These are phyloP conservation scores for Stomatorhinus ivindoensis DNA, from an alignment of 2,113 vertebrate genomes.

Conservation along the genomic window DNA sequence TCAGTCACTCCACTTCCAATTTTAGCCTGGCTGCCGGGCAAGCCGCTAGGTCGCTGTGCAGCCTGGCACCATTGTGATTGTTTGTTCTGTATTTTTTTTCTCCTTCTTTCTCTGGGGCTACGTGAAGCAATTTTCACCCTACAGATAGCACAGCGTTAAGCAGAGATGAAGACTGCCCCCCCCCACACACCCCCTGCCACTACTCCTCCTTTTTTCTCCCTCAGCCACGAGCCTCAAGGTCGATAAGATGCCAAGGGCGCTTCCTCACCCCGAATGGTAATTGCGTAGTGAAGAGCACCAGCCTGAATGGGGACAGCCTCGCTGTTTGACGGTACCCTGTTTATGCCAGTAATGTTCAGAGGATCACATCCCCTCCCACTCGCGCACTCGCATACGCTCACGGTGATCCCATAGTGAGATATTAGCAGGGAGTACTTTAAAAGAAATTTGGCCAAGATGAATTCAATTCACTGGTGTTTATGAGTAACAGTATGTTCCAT, in stretches of 20 bases:
- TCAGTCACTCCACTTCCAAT: not conserved
- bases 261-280: not conserved
- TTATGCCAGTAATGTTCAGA: not conserved
- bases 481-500: not conserved
- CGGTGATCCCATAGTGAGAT: not conserved
- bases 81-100: not conserved
- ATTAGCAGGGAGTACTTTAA: not conserved
- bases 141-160: not conserved
- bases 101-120: not conserved
- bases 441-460: not conserved
- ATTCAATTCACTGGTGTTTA: not conserved
- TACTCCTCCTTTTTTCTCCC: not conserved
- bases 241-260: not conserved
- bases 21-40: not conserved
- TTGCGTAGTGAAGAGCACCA: not conserved
- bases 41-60: not conserved
- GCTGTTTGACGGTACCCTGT: not conserved
- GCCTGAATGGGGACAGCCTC: not conserved
- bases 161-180: not conserved
- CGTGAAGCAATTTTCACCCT: slow-evolving; percentile 11
- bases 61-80: not conserved
- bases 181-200: not conserved
- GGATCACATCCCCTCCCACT: not conserved
- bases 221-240: not conserved
- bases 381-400: not conserved